phyloP scores from a whole-genome alignment of 2,113 vertebrate genomes.

The Sarotherodon lohbergeri region DNA sequence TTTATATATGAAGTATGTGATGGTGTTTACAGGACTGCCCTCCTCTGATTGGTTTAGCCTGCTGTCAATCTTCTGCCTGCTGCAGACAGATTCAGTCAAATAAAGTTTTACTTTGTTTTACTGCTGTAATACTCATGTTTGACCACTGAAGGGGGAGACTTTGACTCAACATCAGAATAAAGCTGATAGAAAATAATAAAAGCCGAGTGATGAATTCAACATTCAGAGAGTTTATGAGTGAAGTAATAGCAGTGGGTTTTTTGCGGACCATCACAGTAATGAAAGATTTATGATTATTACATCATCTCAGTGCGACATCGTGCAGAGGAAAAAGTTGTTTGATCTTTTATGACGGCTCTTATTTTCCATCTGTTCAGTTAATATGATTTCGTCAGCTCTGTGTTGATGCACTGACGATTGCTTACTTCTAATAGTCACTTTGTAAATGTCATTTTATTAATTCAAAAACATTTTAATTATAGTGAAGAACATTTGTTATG shows the following conservation, averaged over 20 bases:
- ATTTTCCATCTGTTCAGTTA: not conserved
- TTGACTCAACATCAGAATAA: not conserved
- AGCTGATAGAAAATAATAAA: not conserved
- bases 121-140: not conserved
- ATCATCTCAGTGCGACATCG: not conserved
- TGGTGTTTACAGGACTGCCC: not conserved
- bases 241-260: not conserved
- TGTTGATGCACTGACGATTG: not conserved
- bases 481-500: not conserved
- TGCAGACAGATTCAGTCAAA: not conserved
- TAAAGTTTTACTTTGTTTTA: fast-evolving
- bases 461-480: not conserved
- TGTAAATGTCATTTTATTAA: not conserved
- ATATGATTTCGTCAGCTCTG: not conserved
- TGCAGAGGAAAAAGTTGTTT: not conserved
- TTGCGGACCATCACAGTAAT: not conserved
- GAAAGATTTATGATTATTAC: not conserved
- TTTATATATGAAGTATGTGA: not conserved
- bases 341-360: not conserved
- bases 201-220: not conserved
- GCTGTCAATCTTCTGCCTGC: not conserved
- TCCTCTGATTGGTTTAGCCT: not conserved
- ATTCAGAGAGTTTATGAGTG: not conserved
- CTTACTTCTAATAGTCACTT: not conserved
- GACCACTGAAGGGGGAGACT: not conserved